A percentile compares a stretch with the other conserved stretches of the same genome.
These are phyloP conservation scores for Hyalella azteca DNA, from an alignment of 2,888 invertebrate species.

Conservation along the genomic window DNA sequence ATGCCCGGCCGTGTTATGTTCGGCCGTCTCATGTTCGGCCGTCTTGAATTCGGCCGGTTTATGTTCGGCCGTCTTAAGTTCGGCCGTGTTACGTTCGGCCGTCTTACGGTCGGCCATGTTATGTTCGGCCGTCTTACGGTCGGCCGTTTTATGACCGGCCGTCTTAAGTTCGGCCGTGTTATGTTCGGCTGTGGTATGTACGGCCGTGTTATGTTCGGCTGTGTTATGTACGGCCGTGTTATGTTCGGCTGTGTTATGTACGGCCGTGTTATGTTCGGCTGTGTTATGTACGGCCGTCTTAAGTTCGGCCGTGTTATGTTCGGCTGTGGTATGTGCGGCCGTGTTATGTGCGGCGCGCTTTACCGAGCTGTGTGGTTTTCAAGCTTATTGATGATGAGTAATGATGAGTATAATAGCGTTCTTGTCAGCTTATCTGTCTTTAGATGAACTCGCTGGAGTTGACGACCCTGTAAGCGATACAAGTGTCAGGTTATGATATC, in stretches of 20 bases:
- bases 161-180: background rate
- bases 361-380: background rate
- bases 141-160: background rate
- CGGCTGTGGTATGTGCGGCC: background rate
- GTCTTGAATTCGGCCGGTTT: background rate
- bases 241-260: background rate
- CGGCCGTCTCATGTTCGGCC: background rate
- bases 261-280: background rate
- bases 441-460: background rate
- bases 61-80: background rate
- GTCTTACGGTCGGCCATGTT: background rate
- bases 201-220: background rate
- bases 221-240: conserved; percentile 45
- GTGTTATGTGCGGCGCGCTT: background rate
- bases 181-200: background rate
- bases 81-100: background rate
- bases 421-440: background rate
- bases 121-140: background rate
- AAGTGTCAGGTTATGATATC: too few species aligned
- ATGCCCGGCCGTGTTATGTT: background rate
- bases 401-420: background rate
- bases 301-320: conserved; percentile 44
- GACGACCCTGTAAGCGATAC: background rate
- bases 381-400: background rate
- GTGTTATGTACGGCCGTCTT: background rate